phyloP scores from a whole-genome alignment of 2,797 vertebrate species.

The Ctenochaetus hawaiiensis region DNA sequence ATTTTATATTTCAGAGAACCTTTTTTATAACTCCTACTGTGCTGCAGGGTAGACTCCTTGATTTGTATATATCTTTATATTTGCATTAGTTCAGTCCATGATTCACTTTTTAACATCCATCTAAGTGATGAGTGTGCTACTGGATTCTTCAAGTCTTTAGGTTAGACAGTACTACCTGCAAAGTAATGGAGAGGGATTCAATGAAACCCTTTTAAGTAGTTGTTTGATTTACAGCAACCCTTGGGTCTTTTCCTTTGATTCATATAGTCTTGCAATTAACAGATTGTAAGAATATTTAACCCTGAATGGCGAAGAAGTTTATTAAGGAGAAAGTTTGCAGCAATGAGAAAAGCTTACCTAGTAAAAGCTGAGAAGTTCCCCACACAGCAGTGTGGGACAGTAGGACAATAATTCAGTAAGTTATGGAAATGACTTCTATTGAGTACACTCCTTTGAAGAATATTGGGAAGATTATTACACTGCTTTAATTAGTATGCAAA shows the following conservation, averaged over 20 bases:
- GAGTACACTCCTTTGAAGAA: slow-evolving; percentile 82
- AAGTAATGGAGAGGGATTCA: slow-evolving; percentile 73
- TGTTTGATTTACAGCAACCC: slow-evolving; percentile 72
- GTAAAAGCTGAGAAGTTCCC: slow-evolving; percentile 45
- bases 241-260: slow-evolving; percentile 60
- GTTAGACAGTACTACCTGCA: slow-evolving; percentile 49
- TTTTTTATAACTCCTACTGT: background rate
- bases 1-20: background rate
- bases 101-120: slow-evolving; percentile 11
- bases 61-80: slow-evolving; percentile 1
- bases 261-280: slow-evolving; percentile 76
- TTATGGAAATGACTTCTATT: slow-evolving; percentile 75
- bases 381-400: slow-evolving; percentile 38
- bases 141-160: slow-evolving; percentile 12
- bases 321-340: slow-evolving; percentile 40
- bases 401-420: slow-evolving; percentile 75
- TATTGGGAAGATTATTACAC: slow-evolving; percentile 77
- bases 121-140: background rate
- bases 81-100: background rate
- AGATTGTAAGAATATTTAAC: slow-evolving; percentile 74
- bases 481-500: slow-evolving; percentile 89
- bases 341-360: slow-evolving; percentile 25
- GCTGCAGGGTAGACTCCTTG: slow-evolving; percentile 14
- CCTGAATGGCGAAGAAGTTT: slow-evolving; percentile 30
- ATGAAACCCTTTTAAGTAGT: slow-evolving; percentile 53